Evolutionary conservation across 2,113 vertebrate genomes (phyloP).

Genomic region (Cottus gobio): DNA sequence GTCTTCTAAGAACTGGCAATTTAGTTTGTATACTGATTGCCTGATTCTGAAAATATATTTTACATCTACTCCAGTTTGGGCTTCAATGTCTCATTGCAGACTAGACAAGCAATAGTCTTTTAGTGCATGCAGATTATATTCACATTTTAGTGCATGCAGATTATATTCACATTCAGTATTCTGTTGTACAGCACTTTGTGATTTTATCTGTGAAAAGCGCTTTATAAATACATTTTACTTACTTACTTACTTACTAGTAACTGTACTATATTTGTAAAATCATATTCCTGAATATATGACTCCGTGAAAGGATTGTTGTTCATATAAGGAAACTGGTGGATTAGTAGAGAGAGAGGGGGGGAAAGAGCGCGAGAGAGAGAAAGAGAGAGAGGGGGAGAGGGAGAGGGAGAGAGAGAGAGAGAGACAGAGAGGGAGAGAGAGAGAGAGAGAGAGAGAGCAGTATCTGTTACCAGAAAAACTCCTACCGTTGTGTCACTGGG

Average conservation of each 20-base stretch:
- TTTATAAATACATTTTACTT: no score
- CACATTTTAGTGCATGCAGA: no score
- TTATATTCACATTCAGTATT: no score
- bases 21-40: not conserved
- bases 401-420: slow-evolving; percentile 20
- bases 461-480: slow-evolving; percentile 58
- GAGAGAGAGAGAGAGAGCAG: slow-evolving; percentile 28
- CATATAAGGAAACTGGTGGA: slow-evolving; percentile 25
- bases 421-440: slow-evolving; percentile 20
- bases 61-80: not conserved
- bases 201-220: no score
- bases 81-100: not conserved
- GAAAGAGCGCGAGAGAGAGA: slow-evolving; percentile 7
- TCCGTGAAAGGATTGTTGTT: slow-evolving; percentile 24
- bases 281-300: slow-evolving; percentile 1
- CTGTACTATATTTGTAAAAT: not conserved
- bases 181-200: no score
- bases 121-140: not conserved
- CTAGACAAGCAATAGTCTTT: not conserved
- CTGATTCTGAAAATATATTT: not conserved
- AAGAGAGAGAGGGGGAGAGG: slow-evolving; percentile 1
- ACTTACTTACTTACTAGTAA: no score
- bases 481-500: slow-evolving; percentile 44
- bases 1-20: slow-evolving; percentile 18
- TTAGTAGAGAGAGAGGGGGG: not conserved